A percentile compares a stretch with the other conserved stretches of the same genome.
These are phyloP conservation scores for Todiramphus chloris DNA, from an alignment of 2,113 vertebrate genomes.

Conservation along the genomic window DNA sequence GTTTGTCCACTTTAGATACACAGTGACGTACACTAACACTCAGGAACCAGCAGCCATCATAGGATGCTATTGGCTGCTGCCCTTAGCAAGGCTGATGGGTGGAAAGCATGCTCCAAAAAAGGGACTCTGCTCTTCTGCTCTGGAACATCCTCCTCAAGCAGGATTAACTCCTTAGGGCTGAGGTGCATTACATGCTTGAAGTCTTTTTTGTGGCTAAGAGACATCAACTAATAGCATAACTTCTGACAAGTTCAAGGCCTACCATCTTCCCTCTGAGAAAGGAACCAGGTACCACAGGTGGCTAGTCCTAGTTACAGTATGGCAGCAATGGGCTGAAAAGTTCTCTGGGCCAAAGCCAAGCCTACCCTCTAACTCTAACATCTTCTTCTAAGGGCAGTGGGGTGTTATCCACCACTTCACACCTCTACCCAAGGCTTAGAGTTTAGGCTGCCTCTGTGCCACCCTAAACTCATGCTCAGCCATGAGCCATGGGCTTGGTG, in stretches of 20 bases:
- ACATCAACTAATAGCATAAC: background rate
- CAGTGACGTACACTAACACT: background rate
- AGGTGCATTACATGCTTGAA: background rate
- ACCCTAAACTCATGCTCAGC: background rate
- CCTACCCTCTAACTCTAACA: background rate
- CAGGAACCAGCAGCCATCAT: background rate
- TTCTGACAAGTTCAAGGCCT: background rate
- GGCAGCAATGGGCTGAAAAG: background rate
- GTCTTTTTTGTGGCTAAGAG: background rate
- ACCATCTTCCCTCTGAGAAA: background rate
- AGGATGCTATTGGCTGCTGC: background rate
- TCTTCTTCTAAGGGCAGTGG: background rate
- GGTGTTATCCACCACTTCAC: background rate
- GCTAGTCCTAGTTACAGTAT: background rate
- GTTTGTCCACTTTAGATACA: background rate
- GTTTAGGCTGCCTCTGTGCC: background rate
- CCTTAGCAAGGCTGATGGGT: background rate
- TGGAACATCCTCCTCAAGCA: background rate
- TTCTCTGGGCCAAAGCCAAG: background rate
- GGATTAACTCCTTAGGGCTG: background rate
- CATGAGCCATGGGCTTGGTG: fast-evolving
- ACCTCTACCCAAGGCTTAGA: background rate
- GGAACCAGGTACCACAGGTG: background rate
- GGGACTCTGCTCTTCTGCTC: background rate
- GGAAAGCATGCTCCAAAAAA: background rate